Evolutionary conservation across 2,888 invertebrate species (phyloP), one percentile per base, ranked within the genome.

Genomic region (Hedychridium roseum): DNA sequence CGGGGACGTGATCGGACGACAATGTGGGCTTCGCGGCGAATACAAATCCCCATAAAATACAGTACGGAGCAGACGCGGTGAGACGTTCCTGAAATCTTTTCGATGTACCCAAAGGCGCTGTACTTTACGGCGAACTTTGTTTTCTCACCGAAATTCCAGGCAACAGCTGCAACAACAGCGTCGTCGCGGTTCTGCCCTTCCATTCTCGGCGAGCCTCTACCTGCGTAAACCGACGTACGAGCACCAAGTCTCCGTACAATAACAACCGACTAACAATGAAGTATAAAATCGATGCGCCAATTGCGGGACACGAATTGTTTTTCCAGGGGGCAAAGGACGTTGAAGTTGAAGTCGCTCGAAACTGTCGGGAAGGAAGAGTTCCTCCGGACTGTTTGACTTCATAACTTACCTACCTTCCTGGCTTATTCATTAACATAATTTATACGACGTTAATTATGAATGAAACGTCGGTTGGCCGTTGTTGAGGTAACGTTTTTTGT

Each of bases 91-190:
- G 46, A 50, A 37, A 54, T 51, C 41, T 51, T 59, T 57, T 47
- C 58, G 46, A 54, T 57, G 44, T 51, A 41, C 52, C 54, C 54
- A 49, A 36, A 57, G 57, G 64, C 62, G 54, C 60, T 63, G 60
- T 57, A 63, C 57, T 63, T 63, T 55, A 45, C 58, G 35, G 41
- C 51, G 64, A 63, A 63, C 63, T 63, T 63, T 63, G 63, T 63
- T 63, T 64, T 60, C 64, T 54, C 60, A 56, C 58, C 54, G 52
- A 63, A 63, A 63, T 63, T 63, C 64, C 46, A 42, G 48, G 48
- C 45, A 47, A 55, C 63, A 63, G 63, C 63, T 63, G 63, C 63
- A 63, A 63, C 63, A 63, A 63, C 63, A 63, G 50, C n/a, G 30
- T 7, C 49, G 50, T 46, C 46, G 52, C 54, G 44, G 34, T 50